Conservation (phyloP, 92 coral and sea anemone genomes). For the Epizoanthus illoricatus region DNA sequence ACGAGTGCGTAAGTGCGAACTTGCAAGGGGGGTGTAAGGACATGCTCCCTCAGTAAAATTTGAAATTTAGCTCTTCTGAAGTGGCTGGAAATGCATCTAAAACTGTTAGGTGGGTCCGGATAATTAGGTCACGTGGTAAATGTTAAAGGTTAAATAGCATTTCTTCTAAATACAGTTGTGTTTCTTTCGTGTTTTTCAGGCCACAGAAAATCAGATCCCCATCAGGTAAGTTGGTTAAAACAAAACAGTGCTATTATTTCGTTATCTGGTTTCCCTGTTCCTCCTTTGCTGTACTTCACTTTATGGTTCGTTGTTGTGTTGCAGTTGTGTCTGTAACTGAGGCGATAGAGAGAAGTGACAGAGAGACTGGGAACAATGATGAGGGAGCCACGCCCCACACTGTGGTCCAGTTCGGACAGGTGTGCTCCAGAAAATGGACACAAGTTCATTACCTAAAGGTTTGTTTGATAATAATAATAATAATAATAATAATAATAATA, state of each 20-base stretch:
- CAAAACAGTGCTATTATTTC: not conserved
- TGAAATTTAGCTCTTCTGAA: no score
- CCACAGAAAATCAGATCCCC: constrained; percentile 17
- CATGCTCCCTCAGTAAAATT: no score
- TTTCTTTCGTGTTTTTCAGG: constrained; percentile 1
- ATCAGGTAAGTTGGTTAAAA: not conserved
- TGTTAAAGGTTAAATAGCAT: no score
- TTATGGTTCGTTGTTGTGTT: not conserved
- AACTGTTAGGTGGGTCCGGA: no score
- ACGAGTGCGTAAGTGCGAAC: no score
- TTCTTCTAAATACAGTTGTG: not conserved
- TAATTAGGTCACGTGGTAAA: no score
- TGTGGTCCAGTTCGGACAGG: constrained; percentile 85
- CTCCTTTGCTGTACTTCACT: not conserved
- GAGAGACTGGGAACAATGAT: constrained; percentile 18
- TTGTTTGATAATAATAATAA: not conserved
- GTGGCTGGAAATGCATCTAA: no score
- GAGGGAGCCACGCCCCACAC: constrained; percentile 73
- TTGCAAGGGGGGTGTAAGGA: no score
- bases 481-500: no score
- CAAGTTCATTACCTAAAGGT: constrained; percentile 97
- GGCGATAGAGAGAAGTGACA: constrained; percentile 58
- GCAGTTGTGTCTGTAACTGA: constrained; percentile 65
- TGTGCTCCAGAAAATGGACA: constrained; percentile 96
- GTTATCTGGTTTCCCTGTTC: not conserved